phyloP scores from a whole-genome alignment of 2,888 invertebrate species.

The Electrophaes corylata region DNA sequence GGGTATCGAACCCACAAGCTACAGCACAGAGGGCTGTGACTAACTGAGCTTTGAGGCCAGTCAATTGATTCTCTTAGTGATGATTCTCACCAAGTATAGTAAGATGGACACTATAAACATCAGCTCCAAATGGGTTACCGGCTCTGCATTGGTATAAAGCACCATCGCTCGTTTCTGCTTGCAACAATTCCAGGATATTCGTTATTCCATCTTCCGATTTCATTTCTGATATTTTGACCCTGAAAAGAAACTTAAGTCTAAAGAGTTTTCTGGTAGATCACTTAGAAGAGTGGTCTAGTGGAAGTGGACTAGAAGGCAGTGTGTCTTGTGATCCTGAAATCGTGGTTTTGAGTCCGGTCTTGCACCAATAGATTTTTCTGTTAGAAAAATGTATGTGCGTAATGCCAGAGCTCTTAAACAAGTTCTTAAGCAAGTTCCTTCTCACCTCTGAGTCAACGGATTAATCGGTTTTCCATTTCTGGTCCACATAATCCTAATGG shows the following conservation, averaged over 20 bases:
- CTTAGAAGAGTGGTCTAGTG: no score
- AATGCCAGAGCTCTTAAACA: no score
- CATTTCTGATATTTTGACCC: constrained; percentile 77
- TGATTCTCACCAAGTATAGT: constrained; percentile 69
- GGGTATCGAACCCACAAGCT: no score
- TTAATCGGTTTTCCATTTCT: constrained; percentile 89
- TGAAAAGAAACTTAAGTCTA: constrained; percentile 35
- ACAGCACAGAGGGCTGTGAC: no score
- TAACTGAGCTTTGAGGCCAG: no score
- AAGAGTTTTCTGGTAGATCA: neutral
- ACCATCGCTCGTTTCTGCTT: constrained; percentile 74
- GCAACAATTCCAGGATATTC: constrained; percentile 68
- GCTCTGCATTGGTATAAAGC: constrained; percentile 79
- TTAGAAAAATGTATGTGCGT: no score
- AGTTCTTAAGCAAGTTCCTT: no score
- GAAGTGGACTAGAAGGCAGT: no score
- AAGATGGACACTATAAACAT: constrained; percentile 69
- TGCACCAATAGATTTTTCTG: no score
- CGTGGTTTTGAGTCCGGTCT: no score
- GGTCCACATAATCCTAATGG: constrained; percentile 92
- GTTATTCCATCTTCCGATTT: constrained; percentile 76
- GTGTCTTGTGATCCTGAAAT: no score
- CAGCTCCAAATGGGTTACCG: constrained; percentile 77
- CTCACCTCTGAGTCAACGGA: constrained; percentile 76
- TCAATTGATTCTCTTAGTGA: no score